Evolutionary conservation across 2,888 invertebrate species (phyloP), one percentile per base, ranked within the genome.

Genomic region (Ametastegia equiseti): DNA sequence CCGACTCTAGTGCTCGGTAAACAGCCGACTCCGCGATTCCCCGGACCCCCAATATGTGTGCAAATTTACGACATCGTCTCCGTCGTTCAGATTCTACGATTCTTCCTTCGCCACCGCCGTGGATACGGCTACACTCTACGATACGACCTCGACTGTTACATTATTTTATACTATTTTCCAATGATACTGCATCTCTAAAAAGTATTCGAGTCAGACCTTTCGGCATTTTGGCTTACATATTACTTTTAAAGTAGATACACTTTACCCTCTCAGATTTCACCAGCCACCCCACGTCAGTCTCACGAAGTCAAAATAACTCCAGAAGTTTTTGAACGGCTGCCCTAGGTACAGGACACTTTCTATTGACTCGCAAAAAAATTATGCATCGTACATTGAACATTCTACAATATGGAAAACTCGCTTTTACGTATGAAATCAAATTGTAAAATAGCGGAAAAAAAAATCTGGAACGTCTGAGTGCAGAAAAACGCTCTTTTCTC

Each of bases 41-140:
- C 27, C 42, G 60, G 54, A 78, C 78, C 78, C 60, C 78, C 78
- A 78, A 78, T 78, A 78, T 78, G 60, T 78, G 78, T 78, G 78
- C 78, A 78, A 78, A 78, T 78, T 78, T 60, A 78, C 78, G 78
- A 60, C 78, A 78, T 60, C 78, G 57, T 78, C 78, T 39, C 15
- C 54, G 47, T 54, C 73, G 73, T 78, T 30, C 36, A 39, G 23
- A 57, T 39, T 42, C 60, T 27, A 23, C 60, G 60, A 60, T 60
- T 78, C 77, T 78, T 78, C 75, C 33, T 60, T 57, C 77, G 27
- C 23, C n/a, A n/a, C n/a, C 42, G 19, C 30, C 30, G 27, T 71
- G n/a, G 45, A 71, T 42, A 71, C 71, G 39, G n/a, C n/a, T n/a
- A n/a, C n/a, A 23, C 36, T 67, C 6, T 23, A 39, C 67, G 71